Percentiles rank a stretch among this genome's conserved stretches.
phyloP scores from a whole-genome alignment of 2,113 vertebrate species.

The Leucoraja erinaceus region DNA sequence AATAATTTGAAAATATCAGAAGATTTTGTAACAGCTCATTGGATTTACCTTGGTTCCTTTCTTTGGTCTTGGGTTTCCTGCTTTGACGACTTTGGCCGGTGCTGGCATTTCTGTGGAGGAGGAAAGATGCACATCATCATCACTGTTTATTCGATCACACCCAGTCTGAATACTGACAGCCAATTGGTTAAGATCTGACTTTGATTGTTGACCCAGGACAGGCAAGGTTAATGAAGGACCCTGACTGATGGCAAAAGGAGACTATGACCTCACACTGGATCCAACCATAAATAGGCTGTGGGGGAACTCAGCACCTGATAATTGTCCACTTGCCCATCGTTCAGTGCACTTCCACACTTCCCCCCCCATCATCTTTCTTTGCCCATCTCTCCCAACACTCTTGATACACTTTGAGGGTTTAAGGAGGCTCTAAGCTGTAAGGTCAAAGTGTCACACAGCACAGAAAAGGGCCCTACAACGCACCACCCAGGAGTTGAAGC shows the following conservation, averaged over 20 bases:
- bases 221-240: neutral
- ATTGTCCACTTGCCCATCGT: neutral
- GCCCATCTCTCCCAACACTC: neutral
- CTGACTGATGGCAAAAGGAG: neutral
- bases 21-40: conserved; percentile 29
- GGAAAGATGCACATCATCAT: conserved; percentile 35
- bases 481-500: no score
- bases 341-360: neutral
- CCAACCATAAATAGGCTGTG: neutral
- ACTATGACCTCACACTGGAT: neutral
- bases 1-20: neutral
- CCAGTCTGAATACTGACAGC: neutral
- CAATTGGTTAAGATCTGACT: neutral
- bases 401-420: neutral
- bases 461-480: no score
- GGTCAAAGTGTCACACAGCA: no score
- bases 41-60: conserved; percentile 88
- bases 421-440: no score
- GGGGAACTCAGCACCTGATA: conserved; percentile 7
- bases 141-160: conserved; percentile 27
- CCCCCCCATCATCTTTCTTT: neutral
- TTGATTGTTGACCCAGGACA: conserved; percentile 26
- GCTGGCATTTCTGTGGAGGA: conserved; percentile 67
- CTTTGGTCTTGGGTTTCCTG: conserved; percentile 72
- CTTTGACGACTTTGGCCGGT: conserved; percentile 86